phyloP scores from a whole-genome alignment of 2,797 vertebrate species.

The Nothura maculosa region DNA sequence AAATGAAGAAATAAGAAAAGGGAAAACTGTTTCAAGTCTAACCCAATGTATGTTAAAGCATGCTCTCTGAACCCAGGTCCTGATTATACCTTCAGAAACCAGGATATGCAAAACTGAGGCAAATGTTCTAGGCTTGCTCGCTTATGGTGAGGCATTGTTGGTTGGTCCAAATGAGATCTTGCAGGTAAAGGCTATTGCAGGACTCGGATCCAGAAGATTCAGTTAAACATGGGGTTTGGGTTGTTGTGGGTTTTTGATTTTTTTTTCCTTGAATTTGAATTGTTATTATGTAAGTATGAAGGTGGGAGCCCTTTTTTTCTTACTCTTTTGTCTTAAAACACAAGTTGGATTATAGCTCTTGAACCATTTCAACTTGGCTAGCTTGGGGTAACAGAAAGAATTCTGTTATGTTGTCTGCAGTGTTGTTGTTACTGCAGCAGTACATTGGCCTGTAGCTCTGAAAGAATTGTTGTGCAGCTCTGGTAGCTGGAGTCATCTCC shows the following conservation, averaged over 20 bases:
- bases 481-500: neutral
- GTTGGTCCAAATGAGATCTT: conserved; percentile 19
- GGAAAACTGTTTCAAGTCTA: neutral
- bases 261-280: neutral
- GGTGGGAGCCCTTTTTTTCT: neutral
- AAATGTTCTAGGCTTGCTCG: neutral
- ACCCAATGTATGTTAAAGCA: neutral
- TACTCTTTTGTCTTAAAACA: conserved; percentile 2
- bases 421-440: conserved; percentile 20
- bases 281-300: neutral
- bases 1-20: neutral
- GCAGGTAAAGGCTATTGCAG: neutral
- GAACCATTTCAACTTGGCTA: neutral
- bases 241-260: too few relatives aligned
- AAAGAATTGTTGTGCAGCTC: neutral
- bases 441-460: neutral
- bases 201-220: neutral
- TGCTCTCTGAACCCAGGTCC: neutral
- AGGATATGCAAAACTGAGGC: neutral
- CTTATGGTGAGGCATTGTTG: neutral
- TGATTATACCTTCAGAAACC: neutral
- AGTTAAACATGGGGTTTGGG: neutral
- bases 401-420: neutral
- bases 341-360: fast-evolving
- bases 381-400: neutral